These are phyloP conservation scores for Standfussiana lucernea DNA, from an alignment of 2,888 invertebrate species.

Conservation along the genomic window DNA sequence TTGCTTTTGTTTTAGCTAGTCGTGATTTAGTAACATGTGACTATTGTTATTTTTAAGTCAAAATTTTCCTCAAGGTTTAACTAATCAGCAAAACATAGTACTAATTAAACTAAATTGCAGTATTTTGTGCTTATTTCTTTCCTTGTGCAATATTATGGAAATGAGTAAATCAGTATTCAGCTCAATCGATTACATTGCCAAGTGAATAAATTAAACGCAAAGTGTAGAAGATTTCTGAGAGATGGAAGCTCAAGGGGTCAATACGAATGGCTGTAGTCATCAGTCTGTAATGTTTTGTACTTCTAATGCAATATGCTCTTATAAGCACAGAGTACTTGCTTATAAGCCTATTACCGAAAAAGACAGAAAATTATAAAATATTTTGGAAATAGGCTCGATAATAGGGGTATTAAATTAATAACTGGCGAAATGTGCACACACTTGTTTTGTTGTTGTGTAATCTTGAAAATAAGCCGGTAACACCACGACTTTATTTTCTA, in stretches of 20 bases:
- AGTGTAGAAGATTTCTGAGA: neutral
- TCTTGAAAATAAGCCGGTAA: neutral
- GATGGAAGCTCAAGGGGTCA: neutral
- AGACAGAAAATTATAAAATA: neutral
- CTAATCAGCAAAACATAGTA: neutral
- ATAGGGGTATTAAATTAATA: too few relatives aligned
- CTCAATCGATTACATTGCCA: neutral
- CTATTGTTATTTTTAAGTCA: neutral
- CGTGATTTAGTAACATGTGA: neutral
- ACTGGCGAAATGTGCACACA: neutral
- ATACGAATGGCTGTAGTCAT: neutral
- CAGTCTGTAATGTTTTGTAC: neutral
- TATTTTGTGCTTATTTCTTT: neutral
- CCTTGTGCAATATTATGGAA: neutral
- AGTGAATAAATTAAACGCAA: slow-evolving; percentile 21
- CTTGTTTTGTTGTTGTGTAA: neutral
- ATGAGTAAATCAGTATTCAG: neutral
- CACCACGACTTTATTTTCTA: neutral
- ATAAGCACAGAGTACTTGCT: too few relatives aligned
- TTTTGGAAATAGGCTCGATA: neutral
- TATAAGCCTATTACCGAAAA: neutral
- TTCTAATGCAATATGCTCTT: neutral
- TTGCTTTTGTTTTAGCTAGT: slow-evolving; percentile 25
- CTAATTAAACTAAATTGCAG: neutral
- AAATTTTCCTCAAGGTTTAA: neutral